Evolutionary conservation across 1,140 invertebrate species (phyloP), one percentile per base, ranked within the genome.

Genomic region (Aphidius gifuensis): DNA sequence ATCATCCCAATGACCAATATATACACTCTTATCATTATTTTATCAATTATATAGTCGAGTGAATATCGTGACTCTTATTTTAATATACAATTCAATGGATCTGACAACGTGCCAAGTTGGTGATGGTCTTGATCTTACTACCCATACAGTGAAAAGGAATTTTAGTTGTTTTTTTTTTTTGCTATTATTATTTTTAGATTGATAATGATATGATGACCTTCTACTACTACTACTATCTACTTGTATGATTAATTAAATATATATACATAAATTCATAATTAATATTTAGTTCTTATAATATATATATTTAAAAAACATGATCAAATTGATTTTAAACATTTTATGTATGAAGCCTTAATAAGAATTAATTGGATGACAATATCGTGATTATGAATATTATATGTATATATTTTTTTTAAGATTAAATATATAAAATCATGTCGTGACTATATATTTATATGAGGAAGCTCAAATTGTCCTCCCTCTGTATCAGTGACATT

Each of bases 51-150:
- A 32, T 53, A 39, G 21, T 9, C 38, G 51, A 11, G 9, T 53
- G 51, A n/a, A n/a, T 39, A 53, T 45, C 42, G 47, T 43, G 54
- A 56, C 49, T 47, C 38, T 60, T 46, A 60, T 47, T 60, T 3
- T 50, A 60, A 50, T 16, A 32, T 49, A 42, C 58, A 60, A 60
- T 60, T 60, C 47, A 58, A 58, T 23, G 4, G 43, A 58, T 58
- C 56, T 47, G 44, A 58, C 42, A 39, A 48, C 21, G 45, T 32
- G 23, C 23, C 23, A 32, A 45, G 16, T 47, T 9, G 8, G 45
- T 58, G 56, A 56, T 56, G n/a, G 40, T 4, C 43, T 11, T 56
- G 40, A 44, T 21, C 39, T 16, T 16, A 56, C n/a, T 56, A 56
- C 4, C 2, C 4, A 45, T 45, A 32, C 8, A 9, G 58, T 60